These are phyloP conservation scores for Chironex yamaguchii DNA, from an alignment of 30 jellyfish, hydroid and myxozoan species.

Conservation along the genomic window DNA sequence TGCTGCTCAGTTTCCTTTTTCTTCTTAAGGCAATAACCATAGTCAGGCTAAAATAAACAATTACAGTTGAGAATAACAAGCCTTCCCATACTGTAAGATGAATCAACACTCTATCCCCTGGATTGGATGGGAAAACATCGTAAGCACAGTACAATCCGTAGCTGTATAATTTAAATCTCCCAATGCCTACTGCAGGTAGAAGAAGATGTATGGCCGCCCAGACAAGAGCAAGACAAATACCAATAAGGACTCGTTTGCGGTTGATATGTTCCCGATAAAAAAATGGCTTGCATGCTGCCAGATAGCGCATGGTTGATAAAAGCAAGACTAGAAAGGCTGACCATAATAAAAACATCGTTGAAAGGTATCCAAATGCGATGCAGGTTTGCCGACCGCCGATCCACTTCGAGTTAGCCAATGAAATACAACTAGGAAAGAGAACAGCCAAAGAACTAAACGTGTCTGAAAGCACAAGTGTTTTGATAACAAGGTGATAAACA, in stretches of 20 bases:
- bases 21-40: slow-evolving; percentile 47
- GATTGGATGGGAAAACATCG: slow-evolving; percentile 51
- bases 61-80: slow-evolving; percentile 19
- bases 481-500: slow-evolving; percentile 65
- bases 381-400: slow-evolving; percentile 11
- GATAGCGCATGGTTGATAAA: slow-evolving; percentile 69
- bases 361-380: slow-evolving; percentile 60
- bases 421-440: slow-evolving; percentile 27
- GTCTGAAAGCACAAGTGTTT: slow-evolving; percentile 67
- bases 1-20: slow-evolving; percentile 51
- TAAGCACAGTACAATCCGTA: slow-evolving; percentile 74
- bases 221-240: slow-evolving; percentile 39
- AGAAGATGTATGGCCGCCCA: slow-evolving; percentile 67
- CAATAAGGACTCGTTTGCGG: slow-evolving; percentile 2
- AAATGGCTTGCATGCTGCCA: slow-evolving; percentile 71
- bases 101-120: slow-evolving; percentile 44
- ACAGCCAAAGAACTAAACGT: slow-evolving; percentile 48
- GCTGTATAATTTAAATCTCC: slow-evolving; percentile 56
- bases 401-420: slow-evolving; percentile 20
- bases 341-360: slow-evolving; percentile 73
- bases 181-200: slow-evolving; percentile 74
- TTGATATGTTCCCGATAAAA: slow-evolving; percentile 68
- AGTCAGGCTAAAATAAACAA: slow-evolving; percentile 19
- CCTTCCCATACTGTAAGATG: slow-evolving; percentile 84
- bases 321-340: slow-evolving; percentile 67